phyloP scores from a whole-genome alignment of 2,113 vertebrate genomes.

The Spea bombifrons region DNA sequence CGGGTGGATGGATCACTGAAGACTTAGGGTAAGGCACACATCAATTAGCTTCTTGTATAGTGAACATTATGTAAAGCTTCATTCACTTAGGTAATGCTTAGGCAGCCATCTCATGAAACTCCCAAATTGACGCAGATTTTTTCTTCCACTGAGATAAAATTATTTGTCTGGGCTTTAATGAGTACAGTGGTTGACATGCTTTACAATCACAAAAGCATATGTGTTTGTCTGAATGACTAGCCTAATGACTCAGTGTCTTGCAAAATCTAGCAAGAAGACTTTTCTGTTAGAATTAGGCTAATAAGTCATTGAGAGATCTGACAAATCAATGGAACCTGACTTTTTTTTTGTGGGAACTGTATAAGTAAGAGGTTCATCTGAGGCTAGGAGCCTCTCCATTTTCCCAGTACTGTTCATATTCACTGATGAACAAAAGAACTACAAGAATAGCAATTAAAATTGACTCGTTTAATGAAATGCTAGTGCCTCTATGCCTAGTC shows the following conservation, averaged over 20 bases:
- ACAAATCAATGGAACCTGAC: not conserved
- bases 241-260: not conserved
- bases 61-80: slow-evolving; percentile 37
- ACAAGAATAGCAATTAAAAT: slow-evolving; percentile 16
- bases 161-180: slow-evolving; percentile 21
- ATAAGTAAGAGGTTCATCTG: not conserved
- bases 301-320: not conserved
- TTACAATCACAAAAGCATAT: not conserved
- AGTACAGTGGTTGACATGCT: not conserved
- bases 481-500: not conserved
- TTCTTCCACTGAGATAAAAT: not conserved
- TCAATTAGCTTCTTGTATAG: slow-evolving; percentile 39
- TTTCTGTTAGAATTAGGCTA: not conserved
- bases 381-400: not conserved
- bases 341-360: not conserved
- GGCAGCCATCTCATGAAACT: slow-evolving; percentile 7
- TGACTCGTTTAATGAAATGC: slow-evolving; percentile 1
- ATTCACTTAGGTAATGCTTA: slow-evolving; percentile 26
- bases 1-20: slow-evolving; percentile 4
- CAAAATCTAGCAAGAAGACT: not conserved
- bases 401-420: not conserved
- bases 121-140: slow-evolving; percentile 23
- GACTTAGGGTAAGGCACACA: slow-evolving; percentile 4
- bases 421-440: not conserved
- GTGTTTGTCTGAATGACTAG: not conserved